Evolutionary conservation across 2,113 vertebrate genomes (phyloP).

Genomic region (Menidia beryllina): DNA sequence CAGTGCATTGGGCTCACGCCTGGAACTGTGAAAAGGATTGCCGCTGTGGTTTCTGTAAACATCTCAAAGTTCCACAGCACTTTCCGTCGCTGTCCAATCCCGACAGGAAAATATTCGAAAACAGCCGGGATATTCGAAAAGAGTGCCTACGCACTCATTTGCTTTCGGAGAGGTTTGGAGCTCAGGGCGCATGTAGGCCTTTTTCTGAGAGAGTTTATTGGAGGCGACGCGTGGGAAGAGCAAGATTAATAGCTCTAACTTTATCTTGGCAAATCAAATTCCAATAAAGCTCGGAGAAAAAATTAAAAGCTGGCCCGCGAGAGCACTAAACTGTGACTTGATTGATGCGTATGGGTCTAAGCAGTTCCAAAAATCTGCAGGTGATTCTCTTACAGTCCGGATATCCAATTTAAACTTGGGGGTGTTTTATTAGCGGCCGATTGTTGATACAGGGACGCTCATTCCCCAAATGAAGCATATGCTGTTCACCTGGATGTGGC

Average conservation of each 20-base stretch:
- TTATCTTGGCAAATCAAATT: constrained; percentile 82
- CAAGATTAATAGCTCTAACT: constrained; percentile 74
- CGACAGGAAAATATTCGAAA: constrained; percentile 65
- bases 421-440: constrained; percentile 68
- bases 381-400: constrained; percentile 78
- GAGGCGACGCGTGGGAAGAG: constrained; percentile 58
- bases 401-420: constrained; percentile 68
- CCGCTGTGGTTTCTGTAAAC: constrained; percentile 55
- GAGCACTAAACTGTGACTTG: constrained; percentile 67
- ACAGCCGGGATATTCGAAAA: constrained; percentile 64
- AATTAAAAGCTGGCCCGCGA: constrained; percentile 62
- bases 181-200: constrained; percentile 50
- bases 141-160: constrained; percentile 60
- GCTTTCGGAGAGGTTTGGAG: constrained; percentile 42
- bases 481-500: constrained; percentile 64
- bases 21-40: constrained; percentile 74
- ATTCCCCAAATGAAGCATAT: constrained; percentile 70
- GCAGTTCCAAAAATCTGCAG: constrained; percentile 74
- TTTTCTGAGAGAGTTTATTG: constrained; percentile 74
- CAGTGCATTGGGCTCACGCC: constrained; percentile 28
- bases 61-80: constrained; percentile 55
- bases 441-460: constrained; percentile 71
- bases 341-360: constrained; percentile 65
- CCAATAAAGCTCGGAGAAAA: constrained; percentile 79
- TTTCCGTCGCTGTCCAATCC: constrained; percentile 55